Base-by-base conservation (phyloP, 2,888 invertebrate genomes). In the Sminthurinus aureus region DNA sequence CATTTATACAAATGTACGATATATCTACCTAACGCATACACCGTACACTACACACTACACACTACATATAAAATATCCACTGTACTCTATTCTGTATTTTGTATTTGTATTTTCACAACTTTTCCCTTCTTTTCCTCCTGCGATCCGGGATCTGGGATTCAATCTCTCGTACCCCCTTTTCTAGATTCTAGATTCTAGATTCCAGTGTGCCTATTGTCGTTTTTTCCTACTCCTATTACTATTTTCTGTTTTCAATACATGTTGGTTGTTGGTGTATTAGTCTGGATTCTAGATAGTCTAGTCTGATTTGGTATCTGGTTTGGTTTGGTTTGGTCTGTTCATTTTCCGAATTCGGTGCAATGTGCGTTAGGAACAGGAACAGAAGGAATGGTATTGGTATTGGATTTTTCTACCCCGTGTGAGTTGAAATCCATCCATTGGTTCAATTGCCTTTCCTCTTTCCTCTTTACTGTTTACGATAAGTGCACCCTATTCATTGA, bases 401-500 rank as follows among this genome's bases (percentile, higher is more conserved):
- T 38, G 38, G 38, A 38, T 38, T 38, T 38, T 38, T 38, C 38
- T 38, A 38, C 38, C 38, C 38, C 38, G 38, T 38, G 38, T 38
- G 38, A 38, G 38, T 38, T 64, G 64, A 64, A 64, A 38, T 38
- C 38, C 38, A 64, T n/a, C 64, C 64, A 64, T 64, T 64, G 3
- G 15, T 64, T 64, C 64, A 64, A 64, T 64, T 64, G 64, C 64
- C 64, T 64, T 64, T 15, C 18, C 64, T 64, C 64, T 64, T 38
- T 38, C 38, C 38, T 38, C 38, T 38, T 38, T 64, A 64, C 38
- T 38, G 3, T 38, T 38, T 64, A 64, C 64, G 64, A 64, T 64
- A 64, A 64, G 64, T 64, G 64, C 64, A 64, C 64, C 64, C 64
- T 64, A 64, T 64, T 64, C 64, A 64, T 64, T 64, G 3, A n/a